Percentiles rank a stretch among this genome's conserved stretches.
phyloP scores from a whole-genome alignment of 2,113 vertebrate genomes.

The Pipra filicauda region DNA sequence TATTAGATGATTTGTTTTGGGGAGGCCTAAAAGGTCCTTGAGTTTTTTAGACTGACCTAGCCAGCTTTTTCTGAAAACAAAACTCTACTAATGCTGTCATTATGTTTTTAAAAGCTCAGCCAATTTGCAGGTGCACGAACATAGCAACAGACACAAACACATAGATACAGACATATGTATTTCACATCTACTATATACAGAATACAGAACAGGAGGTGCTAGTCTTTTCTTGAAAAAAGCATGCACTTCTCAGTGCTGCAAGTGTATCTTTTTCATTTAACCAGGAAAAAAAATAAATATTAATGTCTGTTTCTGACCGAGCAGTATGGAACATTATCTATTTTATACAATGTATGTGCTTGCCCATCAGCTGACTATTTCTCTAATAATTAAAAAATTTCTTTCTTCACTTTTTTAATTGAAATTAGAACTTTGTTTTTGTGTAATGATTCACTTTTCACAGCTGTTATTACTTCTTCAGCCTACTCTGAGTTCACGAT shows the following conservation, averaged over 20 bases:
- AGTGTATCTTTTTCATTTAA: not conserved
- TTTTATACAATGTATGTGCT: not conserved
- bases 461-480: constrained; percentile 3
- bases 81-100: not conserved
- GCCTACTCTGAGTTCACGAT: not conserved
- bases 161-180: not conserved
- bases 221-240: constrained; percentile 28
- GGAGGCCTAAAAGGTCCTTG: not conserved
- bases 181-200: not conserved
- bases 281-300: not conserved
- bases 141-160: constrained; percentile 18
- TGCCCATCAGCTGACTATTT: not conserved
- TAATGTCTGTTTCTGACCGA: not conserved
- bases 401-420: not conserved
- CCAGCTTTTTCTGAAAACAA: not conserved
- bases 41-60: not conserved
- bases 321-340: not conserved
- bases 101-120: not conserved
- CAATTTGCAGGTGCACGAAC: constrained; percentile 8
- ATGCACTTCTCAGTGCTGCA: not conserved
- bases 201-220: constrained; percentile 19
- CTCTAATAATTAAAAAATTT: not conserved
- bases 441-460: constrained; percentile 29
- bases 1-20: not conserved
- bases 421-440: not conserved